A percentile compares a stretch with the other conserved stretches of the same genome.
phyloP scores from a whole-genome alignment of 1,140 invertebrate species.

The Orius insidiosus region DNA sequence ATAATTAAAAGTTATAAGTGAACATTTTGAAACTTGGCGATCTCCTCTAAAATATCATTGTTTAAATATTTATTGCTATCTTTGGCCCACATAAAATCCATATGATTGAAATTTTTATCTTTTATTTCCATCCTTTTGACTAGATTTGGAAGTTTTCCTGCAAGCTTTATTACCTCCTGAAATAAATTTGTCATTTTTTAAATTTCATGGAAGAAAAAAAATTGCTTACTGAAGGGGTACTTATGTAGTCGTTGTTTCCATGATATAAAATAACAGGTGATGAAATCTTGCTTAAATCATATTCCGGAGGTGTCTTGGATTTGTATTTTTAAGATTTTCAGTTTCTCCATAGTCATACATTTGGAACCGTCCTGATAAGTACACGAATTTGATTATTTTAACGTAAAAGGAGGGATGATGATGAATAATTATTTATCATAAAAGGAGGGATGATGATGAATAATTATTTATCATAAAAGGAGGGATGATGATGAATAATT shows the following conservation, averaged over 20 bases:
- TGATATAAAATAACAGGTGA: slow-evolving; percentile 49
- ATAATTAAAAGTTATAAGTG: background rate
- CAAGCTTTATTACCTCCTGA: slow-evolving; percentile 38
- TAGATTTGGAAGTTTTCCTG: slow-evolving; percentile 28
- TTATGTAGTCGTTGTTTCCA: slow-evolving; percentile 51
- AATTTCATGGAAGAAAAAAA: background rate
- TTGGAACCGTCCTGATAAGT: slow-evolving; percentile 25
- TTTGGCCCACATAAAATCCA: slow-evolving; percentile 48
- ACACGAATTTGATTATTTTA: no score
- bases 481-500: no score
- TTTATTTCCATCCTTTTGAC: slow-evolving; percentile 21
- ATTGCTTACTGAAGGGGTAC: slow-evolving; percentile 29
- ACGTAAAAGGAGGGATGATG: no score
- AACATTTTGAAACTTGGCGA: background rate
- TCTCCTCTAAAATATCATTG: background rate
- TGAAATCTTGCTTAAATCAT: slow-evolving; percentile 37
- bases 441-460: slow-evolving; percentile 4
- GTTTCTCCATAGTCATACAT: slow-evolving; percentile 39
- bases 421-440: slow-evolving; percentile 26
- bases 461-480: no score
- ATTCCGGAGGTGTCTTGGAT: slow-evolving; percentile 36
- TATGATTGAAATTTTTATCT: slow-evolving; percentile 40
- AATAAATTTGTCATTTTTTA: slow-evolving; percentile 6
- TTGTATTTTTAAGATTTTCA: slow-evolving; percentile 31
- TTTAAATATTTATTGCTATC: background rate